Conservation (phyloP, 92 coral and sea anemone species). For the Epizoanthus ramosus region DNA sequence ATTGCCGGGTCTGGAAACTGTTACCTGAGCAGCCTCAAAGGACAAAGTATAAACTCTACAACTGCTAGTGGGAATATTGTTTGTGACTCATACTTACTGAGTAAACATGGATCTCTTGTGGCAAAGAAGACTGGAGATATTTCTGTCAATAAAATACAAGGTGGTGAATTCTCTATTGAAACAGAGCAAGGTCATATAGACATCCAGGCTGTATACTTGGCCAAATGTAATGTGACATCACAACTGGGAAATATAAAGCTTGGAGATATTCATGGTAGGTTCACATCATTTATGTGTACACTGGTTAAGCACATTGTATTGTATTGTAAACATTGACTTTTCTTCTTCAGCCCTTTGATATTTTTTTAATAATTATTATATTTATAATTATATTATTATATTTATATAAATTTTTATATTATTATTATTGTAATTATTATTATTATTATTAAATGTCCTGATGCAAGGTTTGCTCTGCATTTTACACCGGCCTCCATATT, state of each 20-base stretch:
- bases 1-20: constrained; percentile 64
- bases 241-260: constrained; percentile 66
- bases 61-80: constrained; percentile 67
- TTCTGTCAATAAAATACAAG: constrained; percentile 79
- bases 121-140: constrained; percentile 67
- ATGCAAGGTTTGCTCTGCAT: background rate
- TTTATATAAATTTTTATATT: too few relatives aligned
- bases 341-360: too few relatives aligned
- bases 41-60: constrained; percentile 57
- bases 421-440: too few relatives aligned
- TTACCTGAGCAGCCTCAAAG: constrained; percentile 59
- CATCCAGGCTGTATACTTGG: constrained; percentile 72
- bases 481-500: background rate
- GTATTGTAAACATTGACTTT: too few relatives aligned
- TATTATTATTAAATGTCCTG: too few relatives aligned
- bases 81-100: constrained; percentile 69
- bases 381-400: too few relatives aligned
- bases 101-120: constrained; percentile 64
- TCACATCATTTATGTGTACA: too few relatives aligned
- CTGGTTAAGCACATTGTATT: too few relatives aligned
- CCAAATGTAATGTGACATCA: constrained; percentile 64
- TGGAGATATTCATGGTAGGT: constrained; percentile 94
- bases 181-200: constrained; percentile 63
- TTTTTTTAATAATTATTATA: too few relatives aligned
- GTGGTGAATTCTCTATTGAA: constrained; percentile 69